Conservation (phyloP, 2,797 vertebrate genomes). For the Periparus ater region DNA sequence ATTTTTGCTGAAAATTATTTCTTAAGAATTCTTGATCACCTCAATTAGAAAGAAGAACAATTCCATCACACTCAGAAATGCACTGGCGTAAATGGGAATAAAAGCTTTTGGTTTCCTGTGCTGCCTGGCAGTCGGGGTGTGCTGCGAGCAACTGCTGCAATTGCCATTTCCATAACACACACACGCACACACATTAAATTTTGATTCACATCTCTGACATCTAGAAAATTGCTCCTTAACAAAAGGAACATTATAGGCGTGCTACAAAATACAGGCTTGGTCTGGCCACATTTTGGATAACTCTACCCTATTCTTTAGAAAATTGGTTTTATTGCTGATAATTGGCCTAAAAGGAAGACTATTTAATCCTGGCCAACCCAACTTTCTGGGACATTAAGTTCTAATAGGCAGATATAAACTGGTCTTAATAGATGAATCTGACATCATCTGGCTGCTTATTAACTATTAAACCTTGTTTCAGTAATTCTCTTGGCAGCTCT, state of each 20-base stretch:
- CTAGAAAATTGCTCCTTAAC: neutral
- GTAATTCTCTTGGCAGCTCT: slow-evolving; percentile 33
- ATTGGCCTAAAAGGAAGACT: slow-evolving; percentile 36
- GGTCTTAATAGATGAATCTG: slow-evolving; percentile 42
- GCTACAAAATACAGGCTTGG: neutral
- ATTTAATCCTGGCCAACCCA: slow-evolving; percentile 36
- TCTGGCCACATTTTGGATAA: neutral
- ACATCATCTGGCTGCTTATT: slow-evolving; percentile 56
- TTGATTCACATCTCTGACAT: slow-evolving; percentile 16
- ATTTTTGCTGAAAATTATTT: neutral
- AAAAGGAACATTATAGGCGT: neutral
- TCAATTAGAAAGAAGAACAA: neutral
- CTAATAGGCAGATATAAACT: slow-evolving; percentile 37
- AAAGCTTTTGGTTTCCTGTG: neutral
- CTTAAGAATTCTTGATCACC: neutral
- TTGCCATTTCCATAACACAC: neutral
- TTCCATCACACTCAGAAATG: neutral
- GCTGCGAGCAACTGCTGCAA: neutral
- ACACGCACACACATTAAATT: neutral
- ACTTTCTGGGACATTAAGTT: slow-evolving; percentile 55
- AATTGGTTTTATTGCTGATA: slow-evolving; percentile 54
- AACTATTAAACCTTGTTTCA: slow-evolving; percentile 51
- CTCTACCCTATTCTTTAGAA: slow-evolving; percentile 38
- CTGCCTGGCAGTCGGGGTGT: neutral
- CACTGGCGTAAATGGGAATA: neutral